phyloP scores from a whole-genome alignment of 2,797 vertebrate genomes.

The Rhinoraja longicauda region DNA sequence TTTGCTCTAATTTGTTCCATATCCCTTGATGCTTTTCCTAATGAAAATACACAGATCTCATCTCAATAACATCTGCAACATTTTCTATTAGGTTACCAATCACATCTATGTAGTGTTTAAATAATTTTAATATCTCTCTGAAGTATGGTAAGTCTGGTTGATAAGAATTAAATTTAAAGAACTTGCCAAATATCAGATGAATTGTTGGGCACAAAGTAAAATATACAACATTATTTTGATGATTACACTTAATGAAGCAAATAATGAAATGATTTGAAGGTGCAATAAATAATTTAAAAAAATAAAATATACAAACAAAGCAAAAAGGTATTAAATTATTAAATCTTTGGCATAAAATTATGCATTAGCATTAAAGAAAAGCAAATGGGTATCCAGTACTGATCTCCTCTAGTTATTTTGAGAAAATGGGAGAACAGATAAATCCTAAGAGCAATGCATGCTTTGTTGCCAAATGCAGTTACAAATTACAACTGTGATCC shows the following conservation, averaged over 20 bases:
- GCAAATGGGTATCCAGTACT: constrained; percentile 42
- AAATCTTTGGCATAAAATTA: constrained; percentile 54
- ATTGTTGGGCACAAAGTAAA: background rate
- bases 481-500: constrained; percentile 53
- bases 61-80: background rate
- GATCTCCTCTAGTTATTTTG: constrained; percentile 19
- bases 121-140: background rate
- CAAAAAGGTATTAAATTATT: constrained; percentile 52
- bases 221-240: constrained; percentile 10
- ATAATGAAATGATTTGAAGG: constrained; percentile 44
- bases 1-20: background rate
- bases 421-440: constrained; percentile 17
- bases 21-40: background rate
- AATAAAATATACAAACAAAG: constrained; percentile 52
- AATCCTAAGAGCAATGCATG: background rate
- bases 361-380: too few species aligned
- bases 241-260: constrained; percentile 32
- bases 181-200: background rate
- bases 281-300: constrained; percentile 55
- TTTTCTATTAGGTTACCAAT: background rate
- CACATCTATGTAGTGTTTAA: background rate
- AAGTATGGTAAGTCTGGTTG: background rate
- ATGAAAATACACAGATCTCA: background rate
- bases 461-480: constrained; percentile 48
- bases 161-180: constrained; percentile 23